These are phyloP conservation scores for Triplophysa siluroides DNA, from an alignment of 2,113 vertebrate genomes.

Conservation along the genomic window DNA sequence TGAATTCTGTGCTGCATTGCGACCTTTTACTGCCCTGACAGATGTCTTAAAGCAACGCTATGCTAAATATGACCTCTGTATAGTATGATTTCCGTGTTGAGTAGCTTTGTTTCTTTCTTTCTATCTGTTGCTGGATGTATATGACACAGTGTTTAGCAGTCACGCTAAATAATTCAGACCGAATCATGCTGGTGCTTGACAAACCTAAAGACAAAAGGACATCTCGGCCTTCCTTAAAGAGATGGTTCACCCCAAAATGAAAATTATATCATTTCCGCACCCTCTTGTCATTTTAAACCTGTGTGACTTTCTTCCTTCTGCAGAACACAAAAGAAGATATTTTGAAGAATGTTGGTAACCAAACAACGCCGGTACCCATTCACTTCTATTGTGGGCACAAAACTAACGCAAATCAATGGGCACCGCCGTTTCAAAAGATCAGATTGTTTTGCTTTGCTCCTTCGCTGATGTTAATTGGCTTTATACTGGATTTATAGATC, in stretches of 20 bases:
- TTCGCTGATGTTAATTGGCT: conserved; percentile 26
- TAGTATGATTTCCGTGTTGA: neutral
- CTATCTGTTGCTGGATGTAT: neutral
- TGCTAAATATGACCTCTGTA: neutral
- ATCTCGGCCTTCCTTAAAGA: too few relatives aligned
- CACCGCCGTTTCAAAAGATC: conserved; percentile 9
- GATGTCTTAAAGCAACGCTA: neutral
- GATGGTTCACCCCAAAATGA: too few relatives aligned
- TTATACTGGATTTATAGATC: conserved; percentile 35
- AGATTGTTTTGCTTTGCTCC: conserved; percentile 31
- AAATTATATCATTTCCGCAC: too few relatives aligned
- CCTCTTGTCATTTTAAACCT: too few relatives aligned
- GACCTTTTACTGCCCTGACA: neutral
- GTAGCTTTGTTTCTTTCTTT: too few relatives aligned
- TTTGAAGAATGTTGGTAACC: too few relatives aligned
- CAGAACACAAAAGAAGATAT: too few relatives aligned
- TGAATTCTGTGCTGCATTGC: neutral
- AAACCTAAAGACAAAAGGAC: conserved; percentile 3
- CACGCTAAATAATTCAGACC: neutral
- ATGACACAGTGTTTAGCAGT: neutral
- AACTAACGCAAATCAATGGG: too few relatives aligned
- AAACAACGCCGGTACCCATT: too few relatives aligned
- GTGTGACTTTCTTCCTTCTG: too few relatives aligned
- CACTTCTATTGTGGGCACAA: too few relatives aligned
- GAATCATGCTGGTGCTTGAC: neutral